Percentiles rank a stretch among this genome's conserved stretches.
These are phyloP conservation scores for Syrphus vitripennis DNA, from an alignment of 2,888 invertebrate species.

Conservation along the genomic window DNA sequence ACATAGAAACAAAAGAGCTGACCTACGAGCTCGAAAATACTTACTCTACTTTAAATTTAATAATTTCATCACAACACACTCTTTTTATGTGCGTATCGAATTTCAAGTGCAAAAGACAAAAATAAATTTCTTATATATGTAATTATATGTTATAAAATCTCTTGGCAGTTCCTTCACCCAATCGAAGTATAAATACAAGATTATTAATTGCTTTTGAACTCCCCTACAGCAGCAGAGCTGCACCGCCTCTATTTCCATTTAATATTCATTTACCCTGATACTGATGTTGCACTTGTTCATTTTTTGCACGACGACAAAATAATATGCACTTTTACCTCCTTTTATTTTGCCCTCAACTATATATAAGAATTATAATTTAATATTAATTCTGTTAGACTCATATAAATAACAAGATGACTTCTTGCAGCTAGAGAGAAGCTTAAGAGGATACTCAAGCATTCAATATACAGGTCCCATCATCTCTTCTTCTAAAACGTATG, in stretches of 20 bases:
- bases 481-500: too few species aligned
- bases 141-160: not conserved
- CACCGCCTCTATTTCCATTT: constrained; percentile 30
- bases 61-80: not conserved
- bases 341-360: constrained; percentile 13
- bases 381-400: constrained; percentile 60
- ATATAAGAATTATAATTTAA: constrained; percentile 59
- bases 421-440: constrained; percentile 14
- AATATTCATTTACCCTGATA: constrained; percentile 8
- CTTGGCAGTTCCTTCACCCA: not conserved
- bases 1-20: constrained; percentile 46
- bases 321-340: constrained; percentile 9
- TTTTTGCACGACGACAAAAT: constrained; percentile 1
- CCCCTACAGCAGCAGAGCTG: not conserved
- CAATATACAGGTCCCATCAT: not conserved
- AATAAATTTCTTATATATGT: not conserved
- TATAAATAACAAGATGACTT: constrained; percentile 53
- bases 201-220: constrained; percentile 19
- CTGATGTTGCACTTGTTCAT: not conserved
- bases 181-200: not conserved
- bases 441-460: not conserved
- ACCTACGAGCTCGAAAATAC: not conserved
- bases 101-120: not conserved
- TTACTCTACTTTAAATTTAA: not conserved
- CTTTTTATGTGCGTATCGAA: not conserved